Conservation (phyloP, 1,140 invertebrate species). For the Anagrus nilaparvatae region DNA sequence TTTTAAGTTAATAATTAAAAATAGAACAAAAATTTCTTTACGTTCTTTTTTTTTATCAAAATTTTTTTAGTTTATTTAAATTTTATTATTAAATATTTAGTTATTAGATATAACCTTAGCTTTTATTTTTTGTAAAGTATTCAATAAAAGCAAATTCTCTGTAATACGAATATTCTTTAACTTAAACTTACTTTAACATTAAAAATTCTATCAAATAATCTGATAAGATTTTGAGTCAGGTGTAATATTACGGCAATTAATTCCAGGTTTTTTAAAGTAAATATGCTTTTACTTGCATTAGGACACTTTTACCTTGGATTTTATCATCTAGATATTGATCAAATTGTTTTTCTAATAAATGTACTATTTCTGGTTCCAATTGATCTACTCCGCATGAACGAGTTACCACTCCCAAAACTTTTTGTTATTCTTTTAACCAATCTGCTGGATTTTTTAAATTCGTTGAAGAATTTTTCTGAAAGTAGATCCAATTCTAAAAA, state of each 20-base stretch:
- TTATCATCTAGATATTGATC: slow-evolving; percentile 35
- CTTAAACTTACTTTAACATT: slow-evolving; percentile 61
- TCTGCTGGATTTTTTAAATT: too few relatives aligned
- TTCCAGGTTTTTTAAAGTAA: slow-evolving; percentile 46
- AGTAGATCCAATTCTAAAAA: slow-evolving; percentile 60
- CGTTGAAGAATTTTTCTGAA: too few relatives aligned
- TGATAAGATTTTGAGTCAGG: slow-evolving; percentile 58
- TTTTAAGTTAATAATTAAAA: too few relatives aligned
- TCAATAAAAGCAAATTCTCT: too few relatives aligned
- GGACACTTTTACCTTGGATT: slow-evolving; percentile 41
- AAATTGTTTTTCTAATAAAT: slow-evolving; percentile 48
- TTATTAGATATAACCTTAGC: too few relatives aligned
- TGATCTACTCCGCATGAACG: slow-evolving; percentile 56
- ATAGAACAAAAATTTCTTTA: too few relatives aligned
- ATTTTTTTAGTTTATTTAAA: too few relatives aligned
- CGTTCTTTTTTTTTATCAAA: too few relatives aligned
- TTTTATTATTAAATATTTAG: too few relatives aligned
- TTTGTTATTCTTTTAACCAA: slow-evolving; percentile 63
- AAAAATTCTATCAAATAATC: slow-evolving; percentile 76
- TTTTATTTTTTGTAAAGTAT: too few relatives aligned
- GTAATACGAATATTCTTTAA: too few relatives aligned
- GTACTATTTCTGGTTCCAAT: slow-evolving; percentile 59
- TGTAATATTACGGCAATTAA: slow-evolving; percentile 29
- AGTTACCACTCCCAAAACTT: slow-evolving; percentile 45
- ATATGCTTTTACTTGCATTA: slow-evolving; percentile 69